Evolutionary conservation across 2,888 invertebrate species (phyloP).

Genomic region (Diarsia dahlii): DNA sequence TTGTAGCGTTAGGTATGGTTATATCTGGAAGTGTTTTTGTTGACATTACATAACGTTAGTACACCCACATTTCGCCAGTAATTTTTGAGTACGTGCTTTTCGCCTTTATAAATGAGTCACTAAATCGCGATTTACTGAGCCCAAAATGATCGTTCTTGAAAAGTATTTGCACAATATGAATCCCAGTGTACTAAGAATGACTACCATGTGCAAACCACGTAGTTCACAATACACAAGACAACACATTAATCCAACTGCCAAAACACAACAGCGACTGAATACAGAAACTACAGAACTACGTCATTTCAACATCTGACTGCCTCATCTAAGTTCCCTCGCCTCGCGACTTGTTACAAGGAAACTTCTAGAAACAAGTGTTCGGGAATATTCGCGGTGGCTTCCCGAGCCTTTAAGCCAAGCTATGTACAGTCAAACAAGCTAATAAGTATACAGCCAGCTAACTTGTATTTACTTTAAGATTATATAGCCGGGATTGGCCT

Average conservation of each 20-base stretch:
- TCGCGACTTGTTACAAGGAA: slow-evolving; percentile 9
- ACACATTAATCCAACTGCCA: not conserved
- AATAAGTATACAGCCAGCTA: no score
- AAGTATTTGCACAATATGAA: no score
- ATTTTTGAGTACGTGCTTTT: not conserved
- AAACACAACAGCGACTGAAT: not conserved
- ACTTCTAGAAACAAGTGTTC: slow-evolving; percentile 30
- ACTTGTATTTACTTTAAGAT: no score
- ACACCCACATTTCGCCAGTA: no score
- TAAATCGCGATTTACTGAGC: not conserved
- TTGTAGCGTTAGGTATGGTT: slow-evolving; percentile 2
- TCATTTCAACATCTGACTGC: slow-evolving; percentile 26
- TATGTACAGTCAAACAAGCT: not conserved
- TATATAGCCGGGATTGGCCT: no score
- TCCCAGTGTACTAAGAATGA: no score
- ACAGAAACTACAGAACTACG: slow-evolving; percentile 34
- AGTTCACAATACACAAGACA: not conserved
- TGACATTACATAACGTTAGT: not conserved
- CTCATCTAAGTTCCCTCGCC: slow-evolving; percentile 36
- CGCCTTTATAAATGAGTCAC: not conserved
- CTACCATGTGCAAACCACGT: not conserved
- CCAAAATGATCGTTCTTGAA: not conserved
- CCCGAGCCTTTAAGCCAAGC: slow-evolving; percentile 16
- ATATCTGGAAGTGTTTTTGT: not conserved
- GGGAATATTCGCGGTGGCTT: slow-evolving; percentile 8